Conservation (phyloP, 2,888 invertebrate species). For the Andrena bucephala region DNA sequence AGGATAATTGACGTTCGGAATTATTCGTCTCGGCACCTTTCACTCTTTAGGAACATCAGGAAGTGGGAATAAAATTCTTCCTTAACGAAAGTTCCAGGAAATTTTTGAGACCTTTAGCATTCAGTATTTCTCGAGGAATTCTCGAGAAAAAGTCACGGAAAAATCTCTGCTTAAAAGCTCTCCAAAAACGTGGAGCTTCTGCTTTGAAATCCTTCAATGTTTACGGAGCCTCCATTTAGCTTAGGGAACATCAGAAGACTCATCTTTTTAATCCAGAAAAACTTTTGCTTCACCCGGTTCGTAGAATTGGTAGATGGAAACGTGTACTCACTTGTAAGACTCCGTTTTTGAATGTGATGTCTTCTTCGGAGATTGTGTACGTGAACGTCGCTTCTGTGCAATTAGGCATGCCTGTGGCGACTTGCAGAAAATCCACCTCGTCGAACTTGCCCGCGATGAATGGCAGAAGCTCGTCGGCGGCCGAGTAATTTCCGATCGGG, state of each 20-base stretch:
- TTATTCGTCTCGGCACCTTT: no score
- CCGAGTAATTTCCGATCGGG: not conserved
- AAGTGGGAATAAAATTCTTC: no score
- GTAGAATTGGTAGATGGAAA: not conserved
- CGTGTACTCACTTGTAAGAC: conserved; percentile 49
- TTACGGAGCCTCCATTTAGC: no score
- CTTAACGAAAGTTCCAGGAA: no score
- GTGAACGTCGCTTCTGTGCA: conserved; percentile 71
- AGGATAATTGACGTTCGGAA: no score
- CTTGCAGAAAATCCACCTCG: conserved; percentile 10
- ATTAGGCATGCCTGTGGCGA: conserved; percentile 53
- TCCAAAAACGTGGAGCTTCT: not conserved
- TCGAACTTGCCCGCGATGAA: conserved; percentile 25
- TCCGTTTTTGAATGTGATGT: conserved; percentile 32
- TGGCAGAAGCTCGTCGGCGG: conserved; percentile 14
- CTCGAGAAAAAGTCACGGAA: not conserved
- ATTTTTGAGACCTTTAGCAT: not conserved
- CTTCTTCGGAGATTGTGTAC: conserved; percentile 56
- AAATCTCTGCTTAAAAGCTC: not conserved
- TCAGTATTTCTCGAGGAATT: not conserved
- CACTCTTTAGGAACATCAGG: no score
- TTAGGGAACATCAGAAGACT: no score
- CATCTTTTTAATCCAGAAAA: no score
- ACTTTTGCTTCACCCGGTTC: no score
- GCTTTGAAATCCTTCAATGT: not conserved